These are phyloP conservation scores for Ommatoiulus sabulosus DNA, from an alignment of 2,888 invertebrate genomes.

Conservation along the genomic window DNA sequence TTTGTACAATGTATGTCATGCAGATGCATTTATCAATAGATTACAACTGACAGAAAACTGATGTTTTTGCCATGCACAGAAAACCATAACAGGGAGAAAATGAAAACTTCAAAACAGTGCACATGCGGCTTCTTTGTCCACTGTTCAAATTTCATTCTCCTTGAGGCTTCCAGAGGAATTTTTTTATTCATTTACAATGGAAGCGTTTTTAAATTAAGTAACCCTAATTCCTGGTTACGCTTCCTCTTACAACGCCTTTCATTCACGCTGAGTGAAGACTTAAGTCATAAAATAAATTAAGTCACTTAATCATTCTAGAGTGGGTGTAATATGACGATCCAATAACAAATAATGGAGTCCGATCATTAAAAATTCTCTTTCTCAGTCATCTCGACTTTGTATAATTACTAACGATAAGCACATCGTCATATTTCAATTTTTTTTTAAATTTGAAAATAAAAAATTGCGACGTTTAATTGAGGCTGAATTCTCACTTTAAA, in stretches of 20 bases:
- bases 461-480: neutral
- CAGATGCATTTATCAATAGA: too few species aligned
- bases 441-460: neutral
- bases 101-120: neutral
- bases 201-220: neutral
- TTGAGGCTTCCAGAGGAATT: neutral
- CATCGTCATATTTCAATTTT: neutral
- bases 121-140: neutral
- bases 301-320: neutral
- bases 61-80: too few species aligned
- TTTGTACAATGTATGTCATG: too few species aligned
- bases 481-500: neutral
- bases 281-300: conserved; percentile 14
- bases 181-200: neutral
- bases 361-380: neutral
- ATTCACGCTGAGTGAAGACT: neutral
- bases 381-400: neutral
- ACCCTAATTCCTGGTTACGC: conserved; percentile 25
- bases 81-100: too few species aligned
- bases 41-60: too few species aligned
- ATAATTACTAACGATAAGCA: neutral
- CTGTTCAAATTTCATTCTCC: neutral
- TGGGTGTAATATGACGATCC: conserved; percentile 2
- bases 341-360: neutral
- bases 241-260: conserved; percentile 1